A percentile compares a stretch with the other conserved stretches of the same genome.
Conservation (phyloP, 2,797 vertebrate genomes). For the Loris lydekkerianus region DNA sequence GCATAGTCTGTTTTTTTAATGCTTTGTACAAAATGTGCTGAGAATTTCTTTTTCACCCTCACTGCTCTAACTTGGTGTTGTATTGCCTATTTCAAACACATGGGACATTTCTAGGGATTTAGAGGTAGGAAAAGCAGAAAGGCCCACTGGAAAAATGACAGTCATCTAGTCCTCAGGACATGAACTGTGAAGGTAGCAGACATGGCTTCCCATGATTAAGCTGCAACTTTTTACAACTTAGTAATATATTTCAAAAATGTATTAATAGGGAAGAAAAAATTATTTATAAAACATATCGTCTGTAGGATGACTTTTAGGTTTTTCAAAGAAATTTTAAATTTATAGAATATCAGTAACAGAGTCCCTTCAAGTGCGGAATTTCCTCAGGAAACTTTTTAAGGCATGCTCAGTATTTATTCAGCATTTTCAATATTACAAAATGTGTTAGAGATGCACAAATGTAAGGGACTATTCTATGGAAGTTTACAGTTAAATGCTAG, state of each 20-base stretch:
- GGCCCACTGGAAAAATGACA: conserved; percentile 27
- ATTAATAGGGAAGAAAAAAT: not conserved
- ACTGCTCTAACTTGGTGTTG: conserved; percentile 14
- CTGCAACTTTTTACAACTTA: not conserved
- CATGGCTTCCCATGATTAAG: not conserved
- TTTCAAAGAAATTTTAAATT: conserved; percentile 25
- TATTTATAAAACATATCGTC: not conserved
- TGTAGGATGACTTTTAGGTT: not conserved
- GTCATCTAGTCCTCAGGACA: not conserved
- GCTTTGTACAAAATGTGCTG: conserved; percentile 53
- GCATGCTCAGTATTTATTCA: not conserved
- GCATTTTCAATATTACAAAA: conserved; percentile 20
- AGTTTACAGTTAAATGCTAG: not conserved
- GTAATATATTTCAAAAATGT: not conserved
- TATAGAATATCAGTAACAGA: not conserved
- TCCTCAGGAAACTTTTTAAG: conserved; percentile 15
- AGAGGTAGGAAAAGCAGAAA: conserved; percentile 21
- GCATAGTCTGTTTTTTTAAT: conserved; percentile 1
- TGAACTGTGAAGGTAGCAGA: not conserved
- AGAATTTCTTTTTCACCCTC: conserved; percentile 53
- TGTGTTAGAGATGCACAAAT: not conserved
- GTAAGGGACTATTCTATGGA: not conserved
- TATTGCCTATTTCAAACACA: conserved; percentile 54
- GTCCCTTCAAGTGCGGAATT: not conserved
- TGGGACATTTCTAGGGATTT: conserved; percentile 52